Evolutionary conservation across 2,888 invertebrate genomes (phyloP).

Genomic region (Serripes groenlandicus): DNA sequence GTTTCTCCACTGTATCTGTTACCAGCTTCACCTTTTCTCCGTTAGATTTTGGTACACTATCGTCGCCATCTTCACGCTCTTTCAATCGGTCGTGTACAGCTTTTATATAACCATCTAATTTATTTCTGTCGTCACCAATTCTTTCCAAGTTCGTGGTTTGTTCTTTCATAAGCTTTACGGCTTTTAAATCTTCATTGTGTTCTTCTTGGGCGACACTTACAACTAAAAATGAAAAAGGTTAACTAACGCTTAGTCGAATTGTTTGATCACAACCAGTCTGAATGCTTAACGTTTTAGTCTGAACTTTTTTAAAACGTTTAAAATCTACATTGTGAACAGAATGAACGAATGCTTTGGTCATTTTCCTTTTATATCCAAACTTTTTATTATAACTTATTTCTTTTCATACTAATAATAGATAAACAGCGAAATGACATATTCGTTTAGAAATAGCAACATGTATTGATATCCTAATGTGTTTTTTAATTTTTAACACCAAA

Average conservation of each 20-base stretch:
- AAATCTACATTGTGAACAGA: too few species aligned
- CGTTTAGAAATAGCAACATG: too few species aligned
- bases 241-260: too few species aligned
- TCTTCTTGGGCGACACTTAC: not conserved
- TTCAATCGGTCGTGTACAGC: not conserved
- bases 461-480: too few species aligned
- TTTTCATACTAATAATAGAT: not conserved
- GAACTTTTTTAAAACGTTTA: too few species aligned
- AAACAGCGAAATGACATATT: too few species aligned
- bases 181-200: not conserved
- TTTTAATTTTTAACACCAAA: too few species aligned
- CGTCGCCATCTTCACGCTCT: not conserved
- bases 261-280: too few species aligned
- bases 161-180: not conserved
- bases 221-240: too few species aligned
- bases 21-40: not conserved
- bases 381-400: not conserved
- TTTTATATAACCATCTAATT: not conserved
- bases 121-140: not conserved
- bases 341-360: too few species aligned
- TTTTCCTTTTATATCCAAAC: not conserved
- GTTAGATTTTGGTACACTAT: not conserved
- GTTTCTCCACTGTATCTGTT: slow-evolving; percentile 24
- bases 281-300: too few species aligned
- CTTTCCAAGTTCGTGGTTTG: not conserved